These are phyloP conservation scores for Mohoua ochrocephala DNA, from an alignment of 2,113 vertebrate species.

Conservation along the genomic window DNA sequence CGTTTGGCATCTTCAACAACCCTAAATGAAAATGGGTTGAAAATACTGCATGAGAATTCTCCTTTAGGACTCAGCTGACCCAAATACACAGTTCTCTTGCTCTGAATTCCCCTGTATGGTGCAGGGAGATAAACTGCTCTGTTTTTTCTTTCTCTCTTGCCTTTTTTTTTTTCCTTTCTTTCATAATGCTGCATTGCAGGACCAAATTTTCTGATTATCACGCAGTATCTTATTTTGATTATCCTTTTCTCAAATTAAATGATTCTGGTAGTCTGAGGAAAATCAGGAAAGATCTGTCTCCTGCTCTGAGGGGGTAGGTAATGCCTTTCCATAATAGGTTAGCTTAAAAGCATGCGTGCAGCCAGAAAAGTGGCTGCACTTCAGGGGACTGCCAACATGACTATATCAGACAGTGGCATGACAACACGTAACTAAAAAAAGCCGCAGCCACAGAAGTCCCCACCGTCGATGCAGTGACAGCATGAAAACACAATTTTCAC, in stretches of 20 bases:
- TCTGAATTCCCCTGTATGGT: constrained; percentile 21
- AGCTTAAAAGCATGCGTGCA: background rate
- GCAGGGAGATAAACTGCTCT: constrained; percentile 22
- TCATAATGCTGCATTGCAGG: constrained; percentile 60
- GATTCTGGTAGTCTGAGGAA: background rate
- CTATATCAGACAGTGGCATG: background rate
- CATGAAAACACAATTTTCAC: background rate
- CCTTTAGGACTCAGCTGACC: constrained; percentile 63
- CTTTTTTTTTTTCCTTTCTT: background rate
- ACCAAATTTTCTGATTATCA: constrained; percentile 44
- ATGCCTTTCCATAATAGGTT: background rate
- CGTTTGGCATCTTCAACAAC: background rate
- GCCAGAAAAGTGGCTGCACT: background rate
- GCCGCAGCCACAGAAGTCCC: background rate
- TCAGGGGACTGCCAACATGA: background rate
- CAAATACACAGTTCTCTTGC: constrained; percentile 60
- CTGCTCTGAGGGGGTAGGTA: background rate
- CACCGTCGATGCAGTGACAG: background rate
- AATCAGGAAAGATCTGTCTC: background rate
- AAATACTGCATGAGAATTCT: constrained; percentile 47
- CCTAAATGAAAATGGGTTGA: constrained; percentile 30
- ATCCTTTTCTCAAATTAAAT: background rate
- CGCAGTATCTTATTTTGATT: constrained; percentile 37
- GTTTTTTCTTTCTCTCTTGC: background rate
- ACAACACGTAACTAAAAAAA: constrained; percentile 4